Base-by-base conservation (phyloP, 2,113 vertebrate genomes). In the Diglossa brunneiventris region DNA sequence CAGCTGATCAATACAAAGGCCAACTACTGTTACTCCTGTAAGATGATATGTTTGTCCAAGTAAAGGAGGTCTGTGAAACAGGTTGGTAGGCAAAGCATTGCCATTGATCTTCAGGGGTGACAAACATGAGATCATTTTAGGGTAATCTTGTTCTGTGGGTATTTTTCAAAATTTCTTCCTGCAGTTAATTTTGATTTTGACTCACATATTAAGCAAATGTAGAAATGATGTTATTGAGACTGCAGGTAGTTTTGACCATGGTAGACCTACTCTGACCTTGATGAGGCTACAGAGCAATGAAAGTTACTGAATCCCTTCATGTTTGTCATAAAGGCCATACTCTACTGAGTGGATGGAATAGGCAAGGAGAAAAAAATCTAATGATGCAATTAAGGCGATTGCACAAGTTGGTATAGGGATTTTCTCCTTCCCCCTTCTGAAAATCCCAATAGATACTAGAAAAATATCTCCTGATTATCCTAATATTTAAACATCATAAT, bases 391-490 rank as follows among this genome's bases (percentile, higher is more conserved):
- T 47, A 76, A 83, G 56, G 12, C 15, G 37, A n/a, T 61, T 69
- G 28, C 18, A 37, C 5, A 49, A 24, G 23, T 52, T 1, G 2
- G 4, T 62, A 35, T 14, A 77, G 13, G 23, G 22, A 69, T 47
- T 64, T 23, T 14, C 13, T 5, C 9, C 11, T n/a, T 3, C 7
- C 1, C 20, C 6, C 3, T 27, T 28, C 7, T 4, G 61, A 61
- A 79, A 33, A 31, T 13, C 7, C 15, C 19, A 70, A 11, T 47
- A 27, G 31, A 49, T 62, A 9, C 14, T 81, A 61, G 85, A 85
- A 78, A 50, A 62, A 30, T 75, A 41, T 61, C 11, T 61, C 19
- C 63, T 30, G n/a, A 50, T 81, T 83, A 61, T 63, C 50, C 52
- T 77, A 8, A 33, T 50, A 63, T 81, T 89, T 74, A 74, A 89